Percentiles rank a stretch among this genome's conserved stretches.
phyloP scores from a whole-genome alignment of 1,140 invertebrate genomes.

The Marisa cornuarietis region DNA sequence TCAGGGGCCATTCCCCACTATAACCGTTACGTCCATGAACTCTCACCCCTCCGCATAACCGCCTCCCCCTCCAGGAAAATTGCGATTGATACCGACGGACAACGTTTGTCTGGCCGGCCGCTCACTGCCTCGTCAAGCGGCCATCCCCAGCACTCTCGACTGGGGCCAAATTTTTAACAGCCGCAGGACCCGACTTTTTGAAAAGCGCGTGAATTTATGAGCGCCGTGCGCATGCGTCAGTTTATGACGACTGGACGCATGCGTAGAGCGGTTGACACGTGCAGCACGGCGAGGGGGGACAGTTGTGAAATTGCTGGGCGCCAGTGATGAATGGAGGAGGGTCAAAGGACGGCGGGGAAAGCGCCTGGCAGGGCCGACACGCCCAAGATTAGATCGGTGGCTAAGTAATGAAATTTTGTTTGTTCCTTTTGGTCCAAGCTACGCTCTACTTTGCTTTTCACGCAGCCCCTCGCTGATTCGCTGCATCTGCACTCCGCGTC shows the following conservation, averaged over 20 bases:
- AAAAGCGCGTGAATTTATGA: conserved; percentile 15
- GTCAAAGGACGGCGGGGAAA: conserved; percentile 18
- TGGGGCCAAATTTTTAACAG: too few species aligned
- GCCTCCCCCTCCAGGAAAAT: too few species aligned
- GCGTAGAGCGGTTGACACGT: conserved; percentile 22
- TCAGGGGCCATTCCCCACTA: too few species aligned
- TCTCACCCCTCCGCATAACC: too few species aligned
- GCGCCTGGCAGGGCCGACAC: conserved; percentile 18
- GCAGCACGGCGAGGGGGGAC: conserved; percentile 14
- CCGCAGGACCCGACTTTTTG: too few species aligned
- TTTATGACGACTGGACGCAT: conserved; percentile 22
- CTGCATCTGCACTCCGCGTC: too few species aligned
- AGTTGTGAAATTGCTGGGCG: conserved; percentile 24
- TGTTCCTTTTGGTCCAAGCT: conserved; percentile 1
- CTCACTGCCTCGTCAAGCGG: too few species aligned
- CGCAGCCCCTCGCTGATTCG: neutral
- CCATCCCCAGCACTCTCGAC: too few species aligned
- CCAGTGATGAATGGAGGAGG: conserved; percentile 25
- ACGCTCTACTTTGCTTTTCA: neutral
- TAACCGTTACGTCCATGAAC: too few species aligned
- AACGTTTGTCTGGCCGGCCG: too few species aligned
- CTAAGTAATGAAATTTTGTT: conserved; percentile 30
- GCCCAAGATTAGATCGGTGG: conserved; percentile 26
- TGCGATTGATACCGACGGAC: too few species aligned
- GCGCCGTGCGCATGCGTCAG: conserved; percentile 22